Percentiles rank a stretch among this genome's conserved stretches.
Evolutionary conservation across 2,888 invertebrate genomes (phyloP).

Genomic region (Nomada fucata): DNA sequence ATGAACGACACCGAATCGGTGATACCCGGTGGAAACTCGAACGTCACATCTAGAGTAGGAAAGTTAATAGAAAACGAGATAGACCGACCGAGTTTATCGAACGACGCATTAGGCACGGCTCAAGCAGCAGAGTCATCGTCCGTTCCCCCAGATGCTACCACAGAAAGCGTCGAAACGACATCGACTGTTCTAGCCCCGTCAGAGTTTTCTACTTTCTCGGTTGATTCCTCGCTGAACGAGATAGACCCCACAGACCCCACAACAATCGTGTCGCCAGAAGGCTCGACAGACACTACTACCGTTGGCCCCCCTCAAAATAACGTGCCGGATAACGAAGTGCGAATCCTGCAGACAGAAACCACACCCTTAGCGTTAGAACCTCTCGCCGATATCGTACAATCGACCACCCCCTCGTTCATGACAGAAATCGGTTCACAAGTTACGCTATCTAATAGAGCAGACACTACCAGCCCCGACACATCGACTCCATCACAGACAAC

Average conservation of each 20-base stretch:
- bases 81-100: constrained; percentile 12
- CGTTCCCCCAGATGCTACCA: constrained; percentile 19
- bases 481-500: constrained; percentile 39
- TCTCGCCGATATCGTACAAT: constrained; percentile 27
- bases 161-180: constrained; percentile 41
- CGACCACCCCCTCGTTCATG: constrained; percentile 34
- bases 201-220: constrained; percentile 24
- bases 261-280: constrained; percentile 31
- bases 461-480: constrained; percentile 14
- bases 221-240: constrained; percentile 48
- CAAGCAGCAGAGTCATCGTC: constrained; percentile 41
- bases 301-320: not conserved
- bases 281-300: constrained; percentile 17
- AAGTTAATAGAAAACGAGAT: constrained; percentile 25
- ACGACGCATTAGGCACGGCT: constrained; percentile 17
- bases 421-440: constrained; percentile 15
- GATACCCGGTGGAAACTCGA: constrained; percentile 11
- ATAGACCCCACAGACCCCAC: constrained; percentile 34
- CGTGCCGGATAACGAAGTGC: constrained; percentile 9
- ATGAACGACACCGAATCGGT: constrained; percentile 58
- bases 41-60: constrained; percentile 14
- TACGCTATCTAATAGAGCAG: constrained; percentile 24
- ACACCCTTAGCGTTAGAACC: constrained; percentile 30
- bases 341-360: constrained; percentile 23
- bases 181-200: constrained; percentile 23